Evolutionary conservation across 2,797 vertebrate species (phyloP), one percentile per base, ranked within the genome.

Genomic region (Apogon talboti): DNA sequence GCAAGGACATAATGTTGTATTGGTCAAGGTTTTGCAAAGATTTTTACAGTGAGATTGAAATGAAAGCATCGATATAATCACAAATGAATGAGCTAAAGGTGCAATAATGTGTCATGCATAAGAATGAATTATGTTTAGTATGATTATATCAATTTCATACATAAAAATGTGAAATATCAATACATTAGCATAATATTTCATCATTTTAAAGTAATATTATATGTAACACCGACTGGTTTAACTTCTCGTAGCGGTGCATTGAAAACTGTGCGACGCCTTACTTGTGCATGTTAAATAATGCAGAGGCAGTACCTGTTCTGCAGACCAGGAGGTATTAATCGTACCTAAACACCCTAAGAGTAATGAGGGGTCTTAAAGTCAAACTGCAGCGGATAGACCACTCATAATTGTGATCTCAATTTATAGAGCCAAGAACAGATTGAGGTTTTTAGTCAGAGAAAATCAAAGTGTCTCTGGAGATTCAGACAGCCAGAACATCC

Each of bases 391-490:
- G 49, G 56, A 59, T 53, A 28, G 42, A 45, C 40, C 63, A 42
- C 47, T 64, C 21, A 24, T 44, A 33, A 21, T 46, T 57, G 53
- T 14, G 28, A 47, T 60, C 50, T 62, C 71, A 53, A 71, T 66
- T 49, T 28, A 58, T 13, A 74, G 41, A 7, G 13, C 66, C 49
- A 24, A 54, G 55, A 50, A 76, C 43, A 81, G 51, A 72, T 75
- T 54, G 54, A 76, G 57, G 50, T n/a, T 47, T 68, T 79, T 63
- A 71, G 49, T 71, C 42, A 41, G 62, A 74, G 59, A 60, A 47
- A 75, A 79, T 60, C 61, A 41, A 57, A 51, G 21, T 15, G 45
- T 62, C 21, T 76, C 51, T 78, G 63, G 69, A 84, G 55, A 80
- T 14, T 10, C 55, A 74, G 35, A 73, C 56, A 63, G 67, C 18